These are phyloP conservation scores for Drosophila rhopaloa DNA, from an alignment of 1,140 invertebrate genomes.

Conservation along the genomic window DNA sequence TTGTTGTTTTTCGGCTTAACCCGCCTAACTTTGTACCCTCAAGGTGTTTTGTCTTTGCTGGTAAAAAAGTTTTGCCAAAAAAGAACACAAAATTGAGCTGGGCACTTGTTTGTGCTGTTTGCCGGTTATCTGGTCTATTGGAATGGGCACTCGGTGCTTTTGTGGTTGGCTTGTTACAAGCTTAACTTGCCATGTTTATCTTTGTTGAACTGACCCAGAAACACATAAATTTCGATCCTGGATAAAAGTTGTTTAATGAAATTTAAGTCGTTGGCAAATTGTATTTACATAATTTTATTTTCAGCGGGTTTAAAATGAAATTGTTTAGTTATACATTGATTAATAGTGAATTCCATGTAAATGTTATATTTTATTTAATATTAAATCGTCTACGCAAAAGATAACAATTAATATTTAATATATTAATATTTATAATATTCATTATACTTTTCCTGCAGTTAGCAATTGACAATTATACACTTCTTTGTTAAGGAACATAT, in stretches of 20 bases:
- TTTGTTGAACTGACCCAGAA: conserved; percentile 59
- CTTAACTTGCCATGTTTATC: conserved; percentile 62
- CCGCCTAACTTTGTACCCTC: conserved; percentile 28
- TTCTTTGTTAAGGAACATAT: too few species aligned
- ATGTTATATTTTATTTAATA: too few species aligned
- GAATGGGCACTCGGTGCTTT: conserved; percentile 25
- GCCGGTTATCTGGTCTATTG: conserved; percentile 45
- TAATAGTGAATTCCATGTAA: neutral
- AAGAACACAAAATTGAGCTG: conserved; percentile 26
- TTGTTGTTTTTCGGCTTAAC: conserved; percentile 47
- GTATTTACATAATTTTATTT: conserved; percentile 15
- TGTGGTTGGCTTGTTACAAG: conserved; percentile 37
- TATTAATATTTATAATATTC: too few species aligned
- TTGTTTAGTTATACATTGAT: neutral
- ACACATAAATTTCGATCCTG: conserved; percentile 58
- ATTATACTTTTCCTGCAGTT: too few species aligned
- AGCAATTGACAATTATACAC: too few species aligned
- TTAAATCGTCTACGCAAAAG: too few species aligned
- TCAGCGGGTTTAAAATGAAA: neutral
- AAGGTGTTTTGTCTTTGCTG: conserved; percentile 46
- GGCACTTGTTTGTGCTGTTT: conserved; percentile 37
- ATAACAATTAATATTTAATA: too few species aligned
- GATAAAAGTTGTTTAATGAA: conserved; percentile 26
- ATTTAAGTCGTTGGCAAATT: conserved; percentile 28
- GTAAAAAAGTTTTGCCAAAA: conserved; percentile 34